Conservation (phyloP, 2,888 invertebrate species). For the Vanessa cardui region DNA sequence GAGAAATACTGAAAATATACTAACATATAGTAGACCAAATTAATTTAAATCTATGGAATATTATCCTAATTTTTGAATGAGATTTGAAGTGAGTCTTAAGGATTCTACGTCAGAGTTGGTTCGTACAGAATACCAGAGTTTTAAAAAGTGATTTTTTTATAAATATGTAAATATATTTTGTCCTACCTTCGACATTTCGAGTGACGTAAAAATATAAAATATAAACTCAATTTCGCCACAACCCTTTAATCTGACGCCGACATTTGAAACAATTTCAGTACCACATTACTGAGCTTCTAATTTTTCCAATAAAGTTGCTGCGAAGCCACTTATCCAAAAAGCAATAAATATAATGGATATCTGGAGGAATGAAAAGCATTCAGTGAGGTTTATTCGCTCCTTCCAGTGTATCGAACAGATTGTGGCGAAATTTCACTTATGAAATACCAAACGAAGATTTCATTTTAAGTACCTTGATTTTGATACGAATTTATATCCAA, state of each 20-base stretch:
- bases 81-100: no score
- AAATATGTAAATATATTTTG: neutral
- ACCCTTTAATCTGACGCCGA: slow-evolving; percentile 12
- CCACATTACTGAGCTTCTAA: slow-evolving; percentile 48
- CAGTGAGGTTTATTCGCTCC: slow-evolving; percentile 54
- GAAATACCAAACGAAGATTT: neutral
- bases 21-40: no score
- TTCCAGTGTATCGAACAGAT: slow-evolving; percentile 45
- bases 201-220: neutral
- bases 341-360: slow-evolving; percentile 74
- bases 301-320: slow-evolving; percentile 58
- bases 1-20: no score
- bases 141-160: no score
- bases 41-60: no score
- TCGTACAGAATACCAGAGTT: no score
- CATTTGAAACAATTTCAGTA: slow-evolving; percentile 41
- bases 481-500: no score
- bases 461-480: no score
- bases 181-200: neutral
- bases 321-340: slow-evolving; percentile 67
- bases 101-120: no score
- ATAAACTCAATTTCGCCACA: slow-evolving; percentile 4
- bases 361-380: slow-evolving; percentile 65
- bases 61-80: no score
- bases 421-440: slow-evolving; percentile 15